A percentile compares a stretch with the other conserved stretches of the same genome.
Evolutionary conservation across 1,140 invertebrate species (phyloP).

Genomic region (Drosophila chauvacae): DNA sequence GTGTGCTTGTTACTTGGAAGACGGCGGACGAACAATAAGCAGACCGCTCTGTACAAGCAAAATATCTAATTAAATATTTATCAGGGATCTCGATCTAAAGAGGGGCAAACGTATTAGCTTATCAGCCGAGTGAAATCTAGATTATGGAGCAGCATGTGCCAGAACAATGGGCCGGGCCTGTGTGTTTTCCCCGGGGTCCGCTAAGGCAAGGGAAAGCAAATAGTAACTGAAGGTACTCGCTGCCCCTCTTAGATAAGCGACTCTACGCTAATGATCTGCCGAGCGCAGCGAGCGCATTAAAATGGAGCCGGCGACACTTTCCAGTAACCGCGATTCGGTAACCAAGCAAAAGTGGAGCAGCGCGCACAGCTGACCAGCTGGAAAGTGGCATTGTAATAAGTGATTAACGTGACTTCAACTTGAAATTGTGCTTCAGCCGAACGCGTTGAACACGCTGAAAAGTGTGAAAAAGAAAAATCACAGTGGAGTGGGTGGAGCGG

Average conservation of each 20-base stretch:
- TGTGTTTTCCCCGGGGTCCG: constrained; percentile 24
- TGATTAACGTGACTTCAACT: constrained; percentile 71
- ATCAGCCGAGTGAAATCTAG: constrained; percentile 64
- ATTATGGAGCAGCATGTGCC: constrained; percentile 19
- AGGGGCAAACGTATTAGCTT: constrained; percentile 61
- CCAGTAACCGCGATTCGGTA: constrained; percentile 35
- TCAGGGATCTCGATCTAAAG: constrained; percentile 63
- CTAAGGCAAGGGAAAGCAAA: constrained; percentile 23
- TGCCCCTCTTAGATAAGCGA: constrained; percentile 12
- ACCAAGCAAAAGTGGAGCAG: constrained; percentile 45
- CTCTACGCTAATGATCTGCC: constrained; percentile 28
- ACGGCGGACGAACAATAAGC: constrained; percentile 45
- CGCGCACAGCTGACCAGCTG: constrained; percentile 37
- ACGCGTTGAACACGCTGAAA: constrained; percentile 14
- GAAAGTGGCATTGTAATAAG: constrained; percentile 68
- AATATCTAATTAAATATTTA: constrained; percentile 79
- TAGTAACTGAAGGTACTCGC: constrained; percentile 16
- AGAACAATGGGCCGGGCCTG: constrained; percentile 49
- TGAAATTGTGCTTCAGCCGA: constrained; percentile 48
- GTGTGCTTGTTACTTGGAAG: constrained; percentile 25
- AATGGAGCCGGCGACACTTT: constrained; percentile 44
- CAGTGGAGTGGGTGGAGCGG: constrained; percentile 19
- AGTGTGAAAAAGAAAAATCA: constrained; percentile 66
- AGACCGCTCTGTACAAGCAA: constrained; percentile 50
- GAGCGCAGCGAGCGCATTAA: constrained; percentile 16